Percentiles rank a stretch among this genome's conserved stretches.
Conservation (phyloP, 2,797 vertebrate genomes). For the Microcaecilia unicolor region DNA sequence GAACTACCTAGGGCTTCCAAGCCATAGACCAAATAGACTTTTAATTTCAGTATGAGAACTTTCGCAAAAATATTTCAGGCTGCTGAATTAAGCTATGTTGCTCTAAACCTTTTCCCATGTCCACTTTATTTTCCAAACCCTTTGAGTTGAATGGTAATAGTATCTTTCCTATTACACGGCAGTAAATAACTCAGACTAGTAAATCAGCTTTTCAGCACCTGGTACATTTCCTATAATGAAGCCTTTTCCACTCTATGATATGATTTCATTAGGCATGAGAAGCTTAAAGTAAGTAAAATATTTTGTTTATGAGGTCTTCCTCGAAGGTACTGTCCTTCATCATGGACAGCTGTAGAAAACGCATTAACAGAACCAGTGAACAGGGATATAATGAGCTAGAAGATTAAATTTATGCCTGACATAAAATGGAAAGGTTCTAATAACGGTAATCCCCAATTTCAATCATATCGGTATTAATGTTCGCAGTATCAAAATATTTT, state of each 20-base stretch:
- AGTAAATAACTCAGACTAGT: conserved; percentile 13
- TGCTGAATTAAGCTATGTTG: neutral
- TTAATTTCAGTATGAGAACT: neutral
- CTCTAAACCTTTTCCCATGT: too few species aligned
- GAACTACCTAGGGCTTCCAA: too few species aligned
- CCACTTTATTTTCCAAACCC: conserved; percentile 3
- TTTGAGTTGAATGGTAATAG: neutral
- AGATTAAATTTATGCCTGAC: conserved; percentile 26
- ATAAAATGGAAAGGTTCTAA: conserved; percentile 26
- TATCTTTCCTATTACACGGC: neutral
- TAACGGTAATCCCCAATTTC: conserved; percentile 30
- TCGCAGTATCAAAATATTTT: too few species aligned
- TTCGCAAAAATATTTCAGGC: neutral
- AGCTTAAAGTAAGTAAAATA: conserved; percentile 30
- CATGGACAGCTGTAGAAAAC: conserved; percentile 26
- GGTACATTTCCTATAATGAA: conserved; percentile 29
- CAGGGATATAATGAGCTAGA: conserved; percentile 2
- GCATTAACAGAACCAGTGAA: conserved; percentile 12
- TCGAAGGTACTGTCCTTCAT: conserved; percentile 34
- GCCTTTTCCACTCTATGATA: conserved; percentile 18
- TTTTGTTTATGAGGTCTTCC: conserved; percentile 29
- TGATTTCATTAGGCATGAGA: conserved; percentile 27
- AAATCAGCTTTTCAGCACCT: conserved; percentile 24
- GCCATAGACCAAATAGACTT: too few species aligned
- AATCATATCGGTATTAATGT: conserved; percentile 22